Conservation (phyloP, 2,113 vertebrate species). For the Paracanthobrama guichenoti region DNA sequence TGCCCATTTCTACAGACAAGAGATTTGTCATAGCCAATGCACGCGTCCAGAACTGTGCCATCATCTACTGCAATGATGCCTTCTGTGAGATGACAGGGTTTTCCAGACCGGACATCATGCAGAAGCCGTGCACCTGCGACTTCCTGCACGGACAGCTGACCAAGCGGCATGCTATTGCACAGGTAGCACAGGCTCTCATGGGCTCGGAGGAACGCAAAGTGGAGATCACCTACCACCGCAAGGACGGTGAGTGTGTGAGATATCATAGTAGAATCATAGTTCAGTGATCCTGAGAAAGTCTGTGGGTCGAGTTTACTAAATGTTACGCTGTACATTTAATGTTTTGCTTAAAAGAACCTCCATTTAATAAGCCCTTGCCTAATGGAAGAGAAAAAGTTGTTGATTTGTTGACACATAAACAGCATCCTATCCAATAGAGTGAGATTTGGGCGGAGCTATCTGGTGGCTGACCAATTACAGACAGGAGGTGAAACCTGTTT, state of each 20-base stretch:
- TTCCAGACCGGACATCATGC: constrained; percentile 98
- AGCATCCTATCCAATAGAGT: neutral
- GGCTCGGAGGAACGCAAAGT: constrained; percentile 97
- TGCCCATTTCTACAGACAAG: constrained; percentile 80
- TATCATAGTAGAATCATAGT: neutral
- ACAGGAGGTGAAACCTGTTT: neutral
- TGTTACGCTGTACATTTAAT: neutral
- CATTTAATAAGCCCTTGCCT: neutral
- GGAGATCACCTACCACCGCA: constrained; percentile 95
- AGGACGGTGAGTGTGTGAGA: constrained; percentile 85
- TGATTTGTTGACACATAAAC: neutral
- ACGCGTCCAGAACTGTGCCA: constrained; percentile 96
- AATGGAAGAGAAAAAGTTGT: neutral
- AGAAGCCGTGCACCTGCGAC: constrained; percentile 97
- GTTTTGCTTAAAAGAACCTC: neutral
- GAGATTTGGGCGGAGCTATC: neutral
- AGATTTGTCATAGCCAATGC: constrained; percentile 99
- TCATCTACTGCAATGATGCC: constrained; percentile 99
- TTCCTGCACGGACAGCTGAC: constrained; percentile 95
- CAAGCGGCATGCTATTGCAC: constrained; percentile 88
- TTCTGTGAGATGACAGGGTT: constrained; percentile 99
- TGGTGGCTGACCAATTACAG: neutral
- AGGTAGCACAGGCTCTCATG: constrained; percentile 90
- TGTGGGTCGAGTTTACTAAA: neutral
- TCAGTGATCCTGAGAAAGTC: neutral